A percentile compares a stretch with the other conserved stretches of the same genome.
phyloP scores from a whole-genome alignment of 2,888 invertebrate species.

The Lutraria lutraria region DNA sequence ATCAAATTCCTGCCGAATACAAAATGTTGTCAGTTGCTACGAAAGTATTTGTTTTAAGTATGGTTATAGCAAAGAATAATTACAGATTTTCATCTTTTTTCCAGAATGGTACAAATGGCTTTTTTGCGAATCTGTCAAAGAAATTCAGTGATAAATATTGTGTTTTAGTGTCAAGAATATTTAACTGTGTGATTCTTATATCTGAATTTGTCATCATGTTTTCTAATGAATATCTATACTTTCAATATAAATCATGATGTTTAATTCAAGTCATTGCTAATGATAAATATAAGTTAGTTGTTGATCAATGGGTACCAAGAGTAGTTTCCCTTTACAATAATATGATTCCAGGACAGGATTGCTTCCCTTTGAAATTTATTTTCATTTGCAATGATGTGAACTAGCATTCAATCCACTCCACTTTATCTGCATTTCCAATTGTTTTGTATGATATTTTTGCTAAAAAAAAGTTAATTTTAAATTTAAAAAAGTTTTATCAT shows the following conservation, averaged over 20 bases:
- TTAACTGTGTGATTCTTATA: background rate
- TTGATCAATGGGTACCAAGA: background rate
- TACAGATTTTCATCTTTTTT: background rate
- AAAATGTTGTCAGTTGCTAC: background rate
- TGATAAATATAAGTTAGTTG: background rate
- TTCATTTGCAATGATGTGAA: too few species aligned
- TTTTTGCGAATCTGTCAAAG: background rate
- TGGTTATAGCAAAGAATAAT: background rate
- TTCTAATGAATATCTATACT: background rate
- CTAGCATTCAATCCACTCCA: too few species aligned
- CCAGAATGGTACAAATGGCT: background rate
- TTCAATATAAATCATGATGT: background rate
- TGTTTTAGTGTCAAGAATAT: too few species aligned
- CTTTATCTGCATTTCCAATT: too few species aligned
- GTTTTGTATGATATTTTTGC: too few species aligned
- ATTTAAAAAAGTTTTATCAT: too few species aligned
- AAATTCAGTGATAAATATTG: background rate
- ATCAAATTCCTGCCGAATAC: too few species aligned
- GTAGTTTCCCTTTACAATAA: background rate
- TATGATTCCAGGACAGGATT: background rate
- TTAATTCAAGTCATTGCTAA: background rate
- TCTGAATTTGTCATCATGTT: background rate
- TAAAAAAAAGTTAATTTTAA: too few species aligned
- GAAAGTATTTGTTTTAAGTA: background rate
- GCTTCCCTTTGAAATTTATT: background rate